phyloP scores from a whole-genome alignment of 1,140 invertebrate genomes.

The Drosophila pallidifrons region DNA sequence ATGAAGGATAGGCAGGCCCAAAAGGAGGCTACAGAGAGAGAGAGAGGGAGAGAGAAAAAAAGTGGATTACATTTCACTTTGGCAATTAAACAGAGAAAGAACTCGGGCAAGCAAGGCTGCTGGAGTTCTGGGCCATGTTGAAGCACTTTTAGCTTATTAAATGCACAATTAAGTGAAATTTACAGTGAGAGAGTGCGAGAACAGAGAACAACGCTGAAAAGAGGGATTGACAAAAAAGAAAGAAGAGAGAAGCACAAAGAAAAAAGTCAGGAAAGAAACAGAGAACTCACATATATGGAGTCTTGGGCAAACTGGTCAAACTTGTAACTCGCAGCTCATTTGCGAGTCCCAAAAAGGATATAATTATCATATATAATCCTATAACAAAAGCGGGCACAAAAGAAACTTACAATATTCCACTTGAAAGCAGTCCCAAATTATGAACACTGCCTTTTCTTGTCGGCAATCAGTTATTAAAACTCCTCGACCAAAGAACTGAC shows the following conservation, averaged over 20 bases:
- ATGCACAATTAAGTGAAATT: slow-evolving; percentile 51
- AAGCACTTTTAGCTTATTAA: slow-evolving; percentile 55
- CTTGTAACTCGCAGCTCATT: slow-evolving; percentile 7
- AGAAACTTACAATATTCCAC: slow-evolving; percentile 1
- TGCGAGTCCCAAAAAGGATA: slow-evolving; percentile 14
- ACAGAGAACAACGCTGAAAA: not conserved
- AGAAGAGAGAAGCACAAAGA: not conserved
- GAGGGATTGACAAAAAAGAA: not conserved
- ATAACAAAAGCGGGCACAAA: slow-evolving; percentile 15
- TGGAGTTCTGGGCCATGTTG: slow-evolving; percentile 29
- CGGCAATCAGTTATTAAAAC: not conserved
- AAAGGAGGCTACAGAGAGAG: not conserved
- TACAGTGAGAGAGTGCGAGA: slow-evolving; percentile 3
- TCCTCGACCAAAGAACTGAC: not conserved
- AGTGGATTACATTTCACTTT: slow-evolving; percentile 63
- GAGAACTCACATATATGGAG: slow-evolving; percentile 11
- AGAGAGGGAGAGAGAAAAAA: slow-evolving; percentile 18
- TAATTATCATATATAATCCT: slow-evolving; percentile 33
- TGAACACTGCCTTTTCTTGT: not conserved
- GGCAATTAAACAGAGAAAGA: slow-evolving; percentile 57
- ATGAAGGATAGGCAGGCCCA: slow-evolving; percentile 10
- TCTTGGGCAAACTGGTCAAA: slow-evolving; percentile 10
- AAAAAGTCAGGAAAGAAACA: not conserved
- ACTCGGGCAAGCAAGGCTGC: slow-evolving; percentile 23
- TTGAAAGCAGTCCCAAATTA: slow-evolving; percentile 4